Evolutionary conservation across 2,888 invertebrate species (phyloP).

Genomic region (Rotaria sp.): DNA sequence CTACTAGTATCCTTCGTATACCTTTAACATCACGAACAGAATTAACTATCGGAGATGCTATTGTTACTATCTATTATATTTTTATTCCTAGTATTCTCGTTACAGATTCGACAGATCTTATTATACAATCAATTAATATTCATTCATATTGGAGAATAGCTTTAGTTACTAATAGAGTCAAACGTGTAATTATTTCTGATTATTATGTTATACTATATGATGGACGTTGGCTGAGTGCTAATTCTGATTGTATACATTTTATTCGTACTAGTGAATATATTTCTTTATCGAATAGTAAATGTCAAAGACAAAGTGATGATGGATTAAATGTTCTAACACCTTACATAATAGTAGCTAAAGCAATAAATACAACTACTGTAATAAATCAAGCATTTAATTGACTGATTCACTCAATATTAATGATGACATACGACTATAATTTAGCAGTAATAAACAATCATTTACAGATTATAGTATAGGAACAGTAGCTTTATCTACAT

Average conservation of each 20-base stretch:
- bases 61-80: not conserved
- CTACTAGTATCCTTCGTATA: not conserved
- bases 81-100: not conserved
- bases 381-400: not conserved
- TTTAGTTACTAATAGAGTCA: not conserved
- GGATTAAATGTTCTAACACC: not conserved
- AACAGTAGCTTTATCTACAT: not conserved
- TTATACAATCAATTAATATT: not conserved
- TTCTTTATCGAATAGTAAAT: not conserved
- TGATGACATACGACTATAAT: not conserved
- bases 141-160: not conserved
- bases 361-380: not conserved
- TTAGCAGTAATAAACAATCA: not conserved
- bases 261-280: not conserved
- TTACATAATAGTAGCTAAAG: not conserved
- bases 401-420: not conserved
- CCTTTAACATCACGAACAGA: not conserved
- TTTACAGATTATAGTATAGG: not conserved
- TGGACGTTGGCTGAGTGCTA: slow-evolving; percentile 1
- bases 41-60: not conserved
- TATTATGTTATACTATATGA: not conserved
- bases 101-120: not conserved
- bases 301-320: not conserved
- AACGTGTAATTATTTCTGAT: not conserved
- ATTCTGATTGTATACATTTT: not conserved